Evolutionary conservation across 2,888 invertebrate genomes (phyloP).

Genomic region (Andrena bicolor): DNA sequence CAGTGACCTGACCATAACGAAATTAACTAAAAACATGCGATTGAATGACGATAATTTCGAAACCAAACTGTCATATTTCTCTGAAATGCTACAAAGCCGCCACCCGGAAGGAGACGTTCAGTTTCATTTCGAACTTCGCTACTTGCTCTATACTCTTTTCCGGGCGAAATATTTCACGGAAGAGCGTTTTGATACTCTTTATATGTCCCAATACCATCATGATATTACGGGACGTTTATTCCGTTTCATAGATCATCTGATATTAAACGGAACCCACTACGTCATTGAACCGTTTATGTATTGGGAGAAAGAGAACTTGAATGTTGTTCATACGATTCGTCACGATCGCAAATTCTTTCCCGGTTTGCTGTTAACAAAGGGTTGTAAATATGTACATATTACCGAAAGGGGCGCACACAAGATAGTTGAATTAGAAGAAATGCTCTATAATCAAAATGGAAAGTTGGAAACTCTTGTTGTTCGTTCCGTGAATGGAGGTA

Average conservation of each 20-base stretch:
- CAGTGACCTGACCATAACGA: neutral
- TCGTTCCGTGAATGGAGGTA: neutral
- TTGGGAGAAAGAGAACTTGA: accelerated
- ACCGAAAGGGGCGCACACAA: neutral
- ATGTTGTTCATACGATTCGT: accelerated
- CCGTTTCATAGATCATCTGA: neutral
- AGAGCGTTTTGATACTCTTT: slow-evolving; percentile 28
- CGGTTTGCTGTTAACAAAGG: slow-evolving; percentile 11
- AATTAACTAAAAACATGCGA: slow-evolving; percentile 9
- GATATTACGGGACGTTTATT: neutral
- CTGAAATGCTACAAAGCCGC: neutral
- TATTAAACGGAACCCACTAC: accelerated
- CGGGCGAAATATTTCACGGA: slow-evolving; percentile 1
- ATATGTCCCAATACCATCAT: slow-evolving; percentile 23
- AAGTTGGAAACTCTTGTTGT: accelerated
- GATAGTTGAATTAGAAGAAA: neutral
- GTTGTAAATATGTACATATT: slow-evolving; percentile 29
- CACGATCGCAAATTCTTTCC: slow-evolving; percentile 16
- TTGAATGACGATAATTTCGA: neutral
- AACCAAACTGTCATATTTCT: neutral
- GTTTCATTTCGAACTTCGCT: slow-evolving; percentile 31
- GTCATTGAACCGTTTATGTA: neutral
- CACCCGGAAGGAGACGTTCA: neutral
- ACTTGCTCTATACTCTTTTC: slow-evolving; percentile 12
- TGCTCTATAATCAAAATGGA: accelerated